A percentile compares a stretch with the other conserved stretches of the same genome.
phyloP scores from a whole-genome alignment of 1,140 invertebrate genomes.

The Drosophila aff. region DNA sequence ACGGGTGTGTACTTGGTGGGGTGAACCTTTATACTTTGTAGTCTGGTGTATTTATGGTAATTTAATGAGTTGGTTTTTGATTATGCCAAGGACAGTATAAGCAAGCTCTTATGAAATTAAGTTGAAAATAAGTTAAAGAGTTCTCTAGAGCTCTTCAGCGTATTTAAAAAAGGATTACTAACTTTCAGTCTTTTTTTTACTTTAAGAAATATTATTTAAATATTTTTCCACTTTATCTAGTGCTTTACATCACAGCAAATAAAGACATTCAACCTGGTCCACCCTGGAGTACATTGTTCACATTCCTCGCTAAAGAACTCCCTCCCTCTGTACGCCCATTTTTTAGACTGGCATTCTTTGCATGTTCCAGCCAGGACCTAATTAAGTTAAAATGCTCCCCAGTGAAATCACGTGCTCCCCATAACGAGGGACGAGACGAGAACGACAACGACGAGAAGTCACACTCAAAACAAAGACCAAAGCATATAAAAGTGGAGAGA shows the following conservation, averaged over 20 bases:
- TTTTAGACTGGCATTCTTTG: conserved; percentile 32
- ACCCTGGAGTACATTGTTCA: neutral
- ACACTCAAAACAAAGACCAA: conserved; percentile 29
- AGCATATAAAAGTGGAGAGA: conserved; percentile 3
- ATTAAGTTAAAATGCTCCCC: conserved; percentile 82
- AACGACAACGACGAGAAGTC: conserved; percentile 28
- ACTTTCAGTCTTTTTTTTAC: rapidly evolving
- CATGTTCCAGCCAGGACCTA: conserved; percentile 62
- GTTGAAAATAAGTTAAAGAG: too few relatives aligned
- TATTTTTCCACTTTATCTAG: neutral
- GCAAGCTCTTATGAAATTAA: too few relatives aligned
- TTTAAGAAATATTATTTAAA: neutral
- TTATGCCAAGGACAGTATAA: neutral
- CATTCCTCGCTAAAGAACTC: neutral
- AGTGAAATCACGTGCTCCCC: conserved; percentile 76
- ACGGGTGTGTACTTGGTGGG: neutral
- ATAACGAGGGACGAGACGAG: conserved; percentile 54
- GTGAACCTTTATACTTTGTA: neutral
- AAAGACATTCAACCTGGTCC: neutral
- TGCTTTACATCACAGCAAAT: neutral
- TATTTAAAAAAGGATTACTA: neutral
- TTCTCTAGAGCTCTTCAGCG: too few relatives aligned
- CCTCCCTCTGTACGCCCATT: neutral
- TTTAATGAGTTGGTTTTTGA: neutral
- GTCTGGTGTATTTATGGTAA: neutral